phyloP scores from a whole-genome alignment of 23 tunicate species.

The Styela clava region DNA sequence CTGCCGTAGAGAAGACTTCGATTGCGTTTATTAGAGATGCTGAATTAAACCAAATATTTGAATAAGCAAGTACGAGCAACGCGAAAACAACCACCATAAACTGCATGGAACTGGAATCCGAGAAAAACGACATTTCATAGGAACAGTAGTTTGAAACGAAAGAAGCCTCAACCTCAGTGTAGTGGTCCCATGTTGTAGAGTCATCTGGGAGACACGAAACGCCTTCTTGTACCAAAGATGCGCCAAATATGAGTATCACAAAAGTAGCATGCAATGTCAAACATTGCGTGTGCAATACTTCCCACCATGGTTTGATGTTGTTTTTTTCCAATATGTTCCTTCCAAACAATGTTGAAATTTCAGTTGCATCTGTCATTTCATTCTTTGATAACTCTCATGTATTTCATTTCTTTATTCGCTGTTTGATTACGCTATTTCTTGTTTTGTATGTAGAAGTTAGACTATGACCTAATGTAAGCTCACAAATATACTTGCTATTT shows the following conservation, averaged over 20 bases:
- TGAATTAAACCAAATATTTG: neutral
- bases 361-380: neutral
- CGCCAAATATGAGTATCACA: neutral
- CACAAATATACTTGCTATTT: no score
- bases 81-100: neutral
- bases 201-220: neutral
- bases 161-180: neutral
- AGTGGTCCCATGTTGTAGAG: neutral
- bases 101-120: neutral
- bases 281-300: neutral
- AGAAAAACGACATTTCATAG: neutral
- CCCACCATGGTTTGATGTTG: neutral
- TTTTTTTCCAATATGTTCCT: neutral
- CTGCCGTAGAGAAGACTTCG: neutral
- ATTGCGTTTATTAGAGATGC: neutral
- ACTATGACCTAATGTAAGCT: no score
- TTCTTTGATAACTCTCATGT: no score
- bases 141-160: neutral
- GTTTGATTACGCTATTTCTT: no score
- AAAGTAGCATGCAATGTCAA: neutral
- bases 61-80: neutral
- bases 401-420: no score
- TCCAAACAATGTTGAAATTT: neutral
- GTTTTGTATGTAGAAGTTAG: no score
- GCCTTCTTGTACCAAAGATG: neutral